Conservation (phyloP, 2,113 vertebrate species). For the Epinephelus cyanopodus region DNA sequence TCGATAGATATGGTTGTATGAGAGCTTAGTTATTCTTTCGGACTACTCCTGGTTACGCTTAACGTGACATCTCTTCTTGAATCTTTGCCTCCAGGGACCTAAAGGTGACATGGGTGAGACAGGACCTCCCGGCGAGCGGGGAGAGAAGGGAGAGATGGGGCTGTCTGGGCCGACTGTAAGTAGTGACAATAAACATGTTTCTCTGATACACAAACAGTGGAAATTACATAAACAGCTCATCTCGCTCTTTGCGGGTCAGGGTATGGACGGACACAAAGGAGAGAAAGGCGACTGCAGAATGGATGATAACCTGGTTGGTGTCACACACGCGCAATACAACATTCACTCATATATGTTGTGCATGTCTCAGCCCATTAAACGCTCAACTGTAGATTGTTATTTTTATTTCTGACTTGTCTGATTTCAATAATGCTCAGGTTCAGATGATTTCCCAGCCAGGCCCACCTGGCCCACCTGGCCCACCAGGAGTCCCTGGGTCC, state of each 20-base stretch:
- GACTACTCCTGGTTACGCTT: neutral
- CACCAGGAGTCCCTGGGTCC: constrained; percentile 81
- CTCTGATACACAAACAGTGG: neutral
- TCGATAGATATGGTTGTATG: no score
- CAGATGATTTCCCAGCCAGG: constrained; percentile 94
- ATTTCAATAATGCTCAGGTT: constrained; percentile 67
- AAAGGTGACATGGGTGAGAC: constrained; percentile 89
- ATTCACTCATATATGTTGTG: neutral
- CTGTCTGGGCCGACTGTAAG: constrained; percentile 89
- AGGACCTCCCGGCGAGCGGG: constrained; percentile 85
- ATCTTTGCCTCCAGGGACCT: constrained; percentile 83
- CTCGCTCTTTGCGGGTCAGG: constrained; percentile 80
- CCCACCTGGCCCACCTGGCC: constrained; percentile 85
- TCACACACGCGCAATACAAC: constrained; percentile 11
- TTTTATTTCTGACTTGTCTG: constrained; percentile 4
- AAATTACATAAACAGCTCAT: neutral
- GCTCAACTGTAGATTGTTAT: neutral
- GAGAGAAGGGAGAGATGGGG: constrained; percentile 93
- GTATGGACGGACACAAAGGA: constrained; percentile 90
- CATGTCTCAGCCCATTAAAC: neutral
- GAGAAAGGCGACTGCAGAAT: constrained; percentile 91
- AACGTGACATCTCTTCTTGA: constrained; percentile 1
- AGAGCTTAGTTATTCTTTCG: no score
- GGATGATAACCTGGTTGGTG: constrained; percentile 91
- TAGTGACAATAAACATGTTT: constrained; percentile 34